Percentiles rank a stretch among this genome's conserved stretches.
Evolutionary conservation across 2,888 invertebrate genomes (phyloP).

Genomic region (Minunthozetes semirufus): DNA sequence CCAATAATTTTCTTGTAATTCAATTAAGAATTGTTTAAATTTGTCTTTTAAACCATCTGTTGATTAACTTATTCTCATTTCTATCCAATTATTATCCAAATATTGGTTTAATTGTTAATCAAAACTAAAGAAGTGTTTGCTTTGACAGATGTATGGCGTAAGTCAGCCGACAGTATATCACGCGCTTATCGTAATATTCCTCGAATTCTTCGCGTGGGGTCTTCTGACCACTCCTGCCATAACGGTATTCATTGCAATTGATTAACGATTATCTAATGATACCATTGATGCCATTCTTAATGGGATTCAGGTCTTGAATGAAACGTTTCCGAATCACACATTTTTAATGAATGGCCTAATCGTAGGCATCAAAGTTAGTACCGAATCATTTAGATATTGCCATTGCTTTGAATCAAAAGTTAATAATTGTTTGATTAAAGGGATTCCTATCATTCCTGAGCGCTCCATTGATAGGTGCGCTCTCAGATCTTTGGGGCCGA

Average conservation of each 20-base stretch:
- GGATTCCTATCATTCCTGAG: constrained; percentile 94
- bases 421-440: constrained; percentile 47
- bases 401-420: not conserved
- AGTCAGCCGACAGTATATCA: constrained; percentile 82
- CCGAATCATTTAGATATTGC: not conserved
- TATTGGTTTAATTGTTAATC: not conserved
- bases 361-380: constrained; percentile 80
- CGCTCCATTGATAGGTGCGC: constrained; percentile 92
- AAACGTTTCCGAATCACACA: constrained; percentile 96
- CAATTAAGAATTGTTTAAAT: not conserved
- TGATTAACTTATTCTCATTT: not conserved
- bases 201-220: constrained; percentile 99
- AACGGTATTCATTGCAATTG: constrained; percentile 54
- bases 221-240: constrained; percentile 96
- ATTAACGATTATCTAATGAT: no score
- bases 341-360: constrained; percentile 99
- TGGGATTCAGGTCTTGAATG: constrained; percentile 69
- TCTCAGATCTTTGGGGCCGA: constrained; percentile 97
- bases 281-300: not conserved
- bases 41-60: not conserved
- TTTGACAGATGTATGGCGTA: constrained; percentile 31
- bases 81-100: no score
- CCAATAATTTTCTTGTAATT: constrained; percentile 28
- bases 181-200: constrained; percentile 96
- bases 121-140: no score